A percentile compares a stretch with the other conserved stretches of the same genome.
phyloP scores from a whole-genome alignment of 2,888 invertebrate genomes.

The Agriopis aurantiaria region DNA sequence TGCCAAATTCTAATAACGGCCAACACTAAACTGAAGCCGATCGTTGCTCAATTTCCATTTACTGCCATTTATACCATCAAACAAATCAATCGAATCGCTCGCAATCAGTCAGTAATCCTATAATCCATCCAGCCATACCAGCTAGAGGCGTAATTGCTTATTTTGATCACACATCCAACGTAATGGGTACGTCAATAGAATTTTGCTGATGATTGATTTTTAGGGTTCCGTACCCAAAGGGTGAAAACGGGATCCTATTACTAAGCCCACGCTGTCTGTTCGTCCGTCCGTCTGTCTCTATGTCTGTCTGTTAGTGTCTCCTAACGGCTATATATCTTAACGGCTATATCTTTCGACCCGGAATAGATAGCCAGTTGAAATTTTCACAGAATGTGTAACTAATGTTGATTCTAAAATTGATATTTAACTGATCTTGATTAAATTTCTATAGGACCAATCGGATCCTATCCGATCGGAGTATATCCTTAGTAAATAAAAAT shows the following conservation, averaged over 20 bases:
- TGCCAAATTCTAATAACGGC: not conserved
- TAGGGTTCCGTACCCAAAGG: not conserved
- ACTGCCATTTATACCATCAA: conserved; percentile 31
- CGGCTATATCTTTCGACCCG: no score
- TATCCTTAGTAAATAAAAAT: no score
- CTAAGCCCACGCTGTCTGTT: no score
- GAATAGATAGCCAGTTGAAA: no score
- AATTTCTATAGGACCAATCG: no score
- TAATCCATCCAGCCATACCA: conserved; percentile 39
- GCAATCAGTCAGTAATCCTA: conserved; percentile 41
- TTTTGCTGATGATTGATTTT: not conserved
- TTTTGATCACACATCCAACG: conserved; percentile 38
- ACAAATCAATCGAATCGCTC: conserved; percentile 38
- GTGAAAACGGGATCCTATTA: not conserved
- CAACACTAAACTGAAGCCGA: conserved; percentile 1
- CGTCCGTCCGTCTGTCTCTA: no score
- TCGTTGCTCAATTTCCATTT: conserved; percentile 22
- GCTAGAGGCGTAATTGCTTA: conserved; percentile 41
- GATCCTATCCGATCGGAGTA: no score
- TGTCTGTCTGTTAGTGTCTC: no score
- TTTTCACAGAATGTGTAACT: no score
- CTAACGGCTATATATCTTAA: no score
- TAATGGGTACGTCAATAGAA: conserved; percentile 29
- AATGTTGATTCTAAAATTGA: no score
- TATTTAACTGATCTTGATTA: no score